Evolutionary conservation across 2,113 vertebrate genomes (phyloP).

Genomic region (Pachycephala philippinensis): DNA sequence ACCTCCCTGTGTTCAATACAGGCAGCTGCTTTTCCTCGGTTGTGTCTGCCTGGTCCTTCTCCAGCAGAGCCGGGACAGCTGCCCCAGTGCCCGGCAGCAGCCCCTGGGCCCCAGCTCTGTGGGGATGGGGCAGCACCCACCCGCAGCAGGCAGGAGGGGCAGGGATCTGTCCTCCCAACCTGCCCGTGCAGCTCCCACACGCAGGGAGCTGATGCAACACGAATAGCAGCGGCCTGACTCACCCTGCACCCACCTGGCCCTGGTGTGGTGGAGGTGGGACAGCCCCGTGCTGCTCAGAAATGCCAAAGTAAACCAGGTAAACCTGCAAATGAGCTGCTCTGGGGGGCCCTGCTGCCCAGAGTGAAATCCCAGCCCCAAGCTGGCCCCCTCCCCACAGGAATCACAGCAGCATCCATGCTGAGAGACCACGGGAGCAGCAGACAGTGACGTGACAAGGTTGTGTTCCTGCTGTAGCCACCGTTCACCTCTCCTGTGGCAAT

Average conservation of each 20-base stretch:
- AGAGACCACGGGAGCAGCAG: background rate
- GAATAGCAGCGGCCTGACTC: slow-evolving; percentile 7
- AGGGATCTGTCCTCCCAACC: background rate
- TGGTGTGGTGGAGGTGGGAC: background rate
- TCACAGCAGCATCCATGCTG: background rate
- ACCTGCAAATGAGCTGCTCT: background rate
- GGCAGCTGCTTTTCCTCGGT: fast-evolving
- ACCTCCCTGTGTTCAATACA: background rate
- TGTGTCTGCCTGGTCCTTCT: background rate
- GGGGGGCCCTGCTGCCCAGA: background rate
- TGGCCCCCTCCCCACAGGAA: fast-evolving
- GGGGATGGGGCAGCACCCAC: background rate
- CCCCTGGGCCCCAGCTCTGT: background rate
- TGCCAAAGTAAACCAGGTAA: background rate
- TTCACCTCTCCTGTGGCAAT: fast-evolving
- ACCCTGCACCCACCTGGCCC: background rate
- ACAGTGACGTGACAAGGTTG: fast-evolving
- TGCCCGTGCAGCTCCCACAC: background rate
- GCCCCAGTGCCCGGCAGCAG: background rate
- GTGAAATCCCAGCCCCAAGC: background rate
- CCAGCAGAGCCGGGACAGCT: background rate
- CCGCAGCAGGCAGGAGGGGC: fast-evolving
- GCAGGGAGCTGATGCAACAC: background rate
- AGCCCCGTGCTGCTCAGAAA: background rate
- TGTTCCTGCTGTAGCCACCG: too few species aligned